These are phyloP conservation scores for Oligia strigilis DNA, from an alignment of 2,888 invertebrate genomes.

Conservation along the genomic window DNA sequence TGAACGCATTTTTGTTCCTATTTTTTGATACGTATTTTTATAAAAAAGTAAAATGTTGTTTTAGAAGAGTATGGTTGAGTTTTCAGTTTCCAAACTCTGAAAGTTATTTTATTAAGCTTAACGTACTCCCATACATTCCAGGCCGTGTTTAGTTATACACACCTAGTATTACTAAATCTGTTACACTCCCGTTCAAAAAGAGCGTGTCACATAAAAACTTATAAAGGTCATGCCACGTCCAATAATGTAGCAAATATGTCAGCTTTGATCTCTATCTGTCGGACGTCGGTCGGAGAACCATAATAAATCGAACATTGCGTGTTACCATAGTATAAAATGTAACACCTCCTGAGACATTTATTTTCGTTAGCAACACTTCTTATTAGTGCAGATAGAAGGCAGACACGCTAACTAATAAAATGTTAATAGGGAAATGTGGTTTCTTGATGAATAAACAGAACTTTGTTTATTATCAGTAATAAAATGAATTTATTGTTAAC, in stretches of 20 bases:
- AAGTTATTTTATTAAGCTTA: background rate
- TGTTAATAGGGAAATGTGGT: constrained; percentile 81
- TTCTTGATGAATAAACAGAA: constrained; percentile 76
- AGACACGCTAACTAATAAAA: constrained; percentile 84
- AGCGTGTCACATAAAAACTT: constrained; percentile 30
- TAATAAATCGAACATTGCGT: constrained; percentile 81
- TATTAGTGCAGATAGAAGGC: constrained; percentile 82
- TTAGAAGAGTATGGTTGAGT: background rate
- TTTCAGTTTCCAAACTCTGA: background rate
- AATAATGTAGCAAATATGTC: constrained; percentile 51
- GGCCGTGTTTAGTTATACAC: background rate
- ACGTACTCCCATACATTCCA: background rate
- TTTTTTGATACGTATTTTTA: background rate
- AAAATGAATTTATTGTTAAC: constrained; percentile 55
- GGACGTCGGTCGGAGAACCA: constrained; percentile 47
- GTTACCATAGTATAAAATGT: constrained; percentile 85
- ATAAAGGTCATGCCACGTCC: constrained; percentile 29
- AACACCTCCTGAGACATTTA: constrained; percentile 85
- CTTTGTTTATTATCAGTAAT: constrained; percentile 65
- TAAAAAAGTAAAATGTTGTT: background rate
- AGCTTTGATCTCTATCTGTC: constrained; percentile 57
- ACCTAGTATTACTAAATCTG: constrained; percentile 11
- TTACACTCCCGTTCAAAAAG: background rate
- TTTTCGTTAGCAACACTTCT: constrained; percentile 85
- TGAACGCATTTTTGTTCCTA: constrained; percentile 9